Conservation (phyloP, 2,797 vertebrate species). For the Hyperoplus immaculatus region DNA sequence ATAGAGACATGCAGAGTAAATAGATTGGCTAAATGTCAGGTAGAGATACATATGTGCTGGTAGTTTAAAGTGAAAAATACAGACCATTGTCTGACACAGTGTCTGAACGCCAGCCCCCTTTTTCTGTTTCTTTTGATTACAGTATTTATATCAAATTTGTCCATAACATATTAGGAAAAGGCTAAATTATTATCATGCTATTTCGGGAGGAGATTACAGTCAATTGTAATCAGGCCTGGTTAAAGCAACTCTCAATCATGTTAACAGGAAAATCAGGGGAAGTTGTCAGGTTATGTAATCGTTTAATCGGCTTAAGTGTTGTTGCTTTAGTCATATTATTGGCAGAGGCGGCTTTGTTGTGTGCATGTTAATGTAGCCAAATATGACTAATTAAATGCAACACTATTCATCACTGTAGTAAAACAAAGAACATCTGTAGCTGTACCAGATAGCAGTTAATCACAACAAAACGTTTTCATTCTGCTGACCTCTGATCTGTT, state of each 20-base stretch:
- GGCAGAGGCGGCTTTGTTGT: constrained; percentile 32
- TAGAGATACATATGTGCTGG: neutral
- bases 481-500: constrained; percentile 46
- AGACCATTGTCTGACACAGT: neutral
- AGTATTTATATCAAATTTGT: constrained; percentile 18
- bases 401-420: constrained; percentile 56
- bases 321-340: constrained; percentile 40
- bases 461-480: neutral
- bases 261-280: constrained; percentile 35
- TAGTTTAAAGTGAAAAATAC: constrained; percentile 15
- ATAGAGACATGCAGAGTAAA: constrained; percentile 9
- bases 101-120: neutral
- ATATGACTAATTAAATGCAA: constrained; percentile 56
- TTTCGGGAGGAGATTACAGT: neutral
- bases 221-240: constrained; percentile 15
- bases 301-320: constrained; percentile 43
- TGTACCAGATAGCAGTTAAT: constrained; percentile 11
- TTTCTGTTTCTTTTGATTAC: constrained; percentile 8
- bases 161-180: constrained; percentile 19
- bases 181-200: neutral
- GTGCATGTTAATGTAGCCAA: constrained; percentile 39
- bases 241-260: constrained; percentile 30
- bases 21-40: constrained; percentile 23
- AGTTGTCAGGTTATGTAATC: constrained; percentile 35
- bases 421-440: constrained; percentile 54